Percentiles rank a stretch among this genome's conserved stretches.
Evolutionary conservation across 2,113 vertebrate species (phyloP).

Genomic region (Arizona elegans): DNA sequence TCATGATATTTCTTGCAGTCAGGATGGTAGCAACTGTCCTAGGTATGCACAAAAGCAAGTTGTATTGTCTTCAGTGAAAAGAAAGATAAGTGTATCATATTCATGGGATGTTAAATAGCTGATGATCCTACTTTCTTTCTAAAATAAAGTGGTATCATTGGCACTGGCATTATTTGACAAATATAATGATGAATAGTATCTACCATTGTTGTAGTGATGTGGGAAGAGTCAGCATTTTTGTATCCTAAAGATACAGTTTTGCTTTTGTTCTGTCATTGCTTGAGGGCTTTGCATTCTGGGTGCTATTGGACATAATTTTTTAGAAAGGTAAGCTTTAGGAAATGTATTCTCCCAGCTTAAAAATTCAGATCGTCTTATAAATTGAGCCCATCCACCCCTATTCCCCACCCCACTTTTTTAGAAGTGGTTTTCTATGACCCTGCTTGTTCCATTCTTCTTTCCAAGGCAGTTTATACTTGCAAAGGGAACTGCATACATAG

Average conservation of each 20-base stretch:
- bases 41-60: constrained; percentile 44
- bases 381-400: background rate
- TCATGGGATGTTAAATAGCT: background rate
- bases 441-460: background rate
- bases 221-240: background rate
- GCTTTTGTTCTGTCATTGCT: background rate
- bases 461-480: background rate
- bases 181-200: background rate
- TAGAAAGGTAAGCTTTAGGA: background rate
- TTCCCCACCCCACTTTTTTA: background rate
- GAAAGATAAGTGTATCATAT: background rate
- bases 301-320: no score
- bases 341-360: background rate
- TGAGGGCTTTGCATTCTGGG: background rate
- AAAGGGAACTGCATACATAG: background rate
- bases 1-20: background rate
- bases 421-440: background rate
- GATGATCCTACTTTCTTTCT: background rate
- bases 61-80: background rate
- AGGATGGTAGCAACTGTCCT: background rate
- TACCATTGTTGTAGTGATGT: background rate
- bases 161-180: background rate
- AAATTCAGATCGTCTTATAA: background rate
- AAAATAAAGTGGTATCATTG: background rate
- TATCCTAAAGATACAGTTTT: background rate